Conservation (phyloP, 2,113 vertebrate genomes). For the Candoia aspera region DNA sequence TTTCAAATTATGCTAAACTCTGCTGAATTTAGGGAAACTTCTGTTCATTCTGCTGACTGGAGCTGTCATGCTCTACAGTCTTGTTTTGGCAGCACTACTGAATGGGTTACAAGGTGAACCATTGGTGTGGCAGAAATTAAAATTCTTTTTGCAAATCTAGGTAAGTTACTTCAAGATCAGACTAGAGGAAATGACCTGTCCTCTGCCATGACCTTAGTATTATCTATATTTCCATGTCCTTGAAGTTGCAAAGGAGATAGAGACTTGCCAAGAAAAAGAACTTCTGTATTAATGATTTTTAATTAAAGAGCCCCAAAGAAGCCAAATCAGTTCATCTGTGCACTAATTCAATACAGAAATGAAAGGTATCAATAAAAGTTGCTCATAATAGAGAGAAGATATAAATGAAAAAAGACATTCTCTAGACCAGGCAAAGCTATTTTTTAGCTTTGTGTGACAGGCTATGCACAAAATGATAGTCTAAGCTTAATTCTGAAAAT, state of each 20-base stretch:
- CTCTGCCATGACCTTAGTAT: neutral
- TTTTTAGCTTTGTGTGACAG: neutral
- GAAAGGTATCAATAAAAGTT: conserved; percentile 63
- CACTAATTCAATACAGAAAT: conserved; percentile 66
- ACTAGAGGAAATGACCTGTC: neutral
- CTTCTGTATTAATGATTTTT: conserved; percentile 47
- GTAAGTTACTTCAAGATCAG: neutral
- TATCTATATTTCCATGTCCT: neutral
- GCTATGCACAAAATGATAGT: neutral
- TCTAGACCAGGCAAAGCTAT: neutral
- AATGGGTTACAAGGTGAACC: neutral
- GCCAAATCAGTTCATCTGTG: conserved; percentile 44
- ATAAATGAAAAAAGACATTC: conserved; percentile 25
- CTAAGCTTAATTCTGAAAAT: neutral
- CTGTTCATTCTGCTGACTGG: neutral
- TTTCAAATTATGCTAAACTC: neutral
- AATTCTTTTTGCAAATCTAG: neutral
- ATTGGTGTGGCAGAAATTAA: neutral
- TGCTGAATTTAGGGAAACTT: neutral
- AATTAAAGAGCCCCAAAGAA: conserved; percentile 52
- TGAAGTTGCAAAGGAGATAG: neutral
- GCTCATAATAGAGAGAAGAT: conserved; percentile 7
- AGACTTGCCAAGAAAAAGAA: conserved; percentile 2
- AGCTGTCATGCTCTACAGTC: neutral
- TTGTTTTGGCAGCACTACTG: neutral